Conservation (phyloP, 1,140 invertebrate species). For the Ephestia elutella region DNA sequence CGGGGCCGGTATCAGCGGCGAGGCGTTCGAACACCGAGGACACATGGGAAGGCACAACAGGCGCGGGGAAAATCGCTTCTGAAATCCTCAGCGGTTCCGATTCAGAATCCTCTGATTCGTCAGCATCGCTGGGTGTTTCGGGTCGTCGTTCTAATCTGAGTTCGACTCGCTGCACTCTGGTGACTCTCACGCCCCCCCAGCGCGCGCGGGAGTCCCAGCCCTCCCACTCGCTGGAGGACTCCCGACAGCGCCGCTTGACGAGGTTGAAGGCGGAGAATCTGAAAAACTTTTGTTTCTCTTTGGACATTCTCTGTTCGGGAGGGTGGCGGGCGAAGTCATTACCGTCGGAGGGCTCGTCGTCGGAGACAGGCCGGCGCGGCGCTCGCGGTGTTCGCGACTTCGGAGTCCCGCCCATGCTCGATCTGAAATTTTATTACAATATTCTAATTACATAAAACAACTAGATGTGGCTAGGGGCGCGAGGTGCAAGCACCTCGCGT, state of each 20-base stretch:
- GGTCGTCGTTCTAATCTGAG: constrained; percentile 34
- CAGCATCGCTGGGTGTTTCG: constrained; percentile 15
- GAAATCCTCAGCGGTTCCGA: constrained; percentile 8
- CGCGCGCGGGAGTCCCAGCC: constrained; percentile 33
- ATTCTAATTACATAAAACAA: too few relatives aligned
- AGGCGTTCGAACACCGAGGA: constrained; percentile 72
- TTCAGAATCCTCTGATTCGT: constrained; percentile 12
- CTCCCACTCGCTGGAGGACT: constrained; percentile 53
- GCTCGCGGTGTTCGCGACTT: constrained; percentile 53
- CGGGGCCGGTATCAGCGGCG: constrained; percentile 63
- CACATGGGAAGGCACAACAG: constrained; percentile 21
- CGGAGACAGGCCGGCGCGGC: constrained; percentile 45
- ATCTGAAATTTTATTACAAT: too few relatives aligned
- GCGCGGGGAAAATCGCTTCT: neutral
- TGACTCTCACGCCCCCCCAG: constrained; percentile 46
- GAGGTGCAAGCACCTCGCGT: too few relatives aligned
- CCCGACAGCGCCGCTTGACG: constrained; percentile 56
- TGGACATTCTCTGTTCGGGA: constrained; percentile 83
- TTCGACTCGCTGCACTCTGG: constrained; percentile 45
- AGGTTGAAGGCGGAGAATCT: constrained; percentile 83
- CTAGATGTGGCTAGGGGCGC: too few relatives aligned
- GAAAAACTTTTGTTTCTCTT: constrained; percentile 91
- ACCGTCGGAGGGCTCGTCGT: constrained; percentile 70
- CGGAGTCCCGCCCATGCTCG: constrained; percentile 47
- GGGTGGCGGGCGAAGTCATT: constrained; percentile 73